Base-by-base conservation (phyloP, 2,113 vertebrate species). In the Apteryx mantelli region DNA sequence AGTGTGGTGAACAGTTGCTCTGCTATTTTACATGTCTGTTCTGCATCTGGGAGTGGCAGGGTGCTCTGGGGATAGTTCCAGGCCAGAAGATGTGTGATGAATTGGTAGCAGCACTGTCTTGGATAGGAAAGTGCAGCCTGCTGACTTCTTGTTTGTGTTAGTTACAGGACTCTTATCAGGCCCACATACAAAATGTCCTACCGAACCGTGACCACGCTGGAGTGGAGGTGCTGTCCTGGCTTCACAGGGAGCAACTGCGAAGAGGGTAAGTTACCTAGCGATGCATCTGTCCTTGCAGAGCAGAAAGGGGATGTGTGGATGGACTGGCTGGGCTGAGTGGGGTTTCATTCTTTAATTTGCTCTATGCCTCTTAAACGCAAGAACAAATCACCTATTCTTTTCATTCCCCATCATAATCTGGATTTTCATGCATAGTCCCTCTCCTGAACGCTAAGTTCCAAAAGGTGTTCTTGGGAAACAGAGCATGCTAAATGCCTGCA, bases 171-270 rank as follows among this genome's bases (percentile, higher is more conserved):
- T 61, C 93, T 99, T 87, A 97, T 99, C 97, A 98, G 99, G 89
- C 99, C 99, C 13, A 98, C 98, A 0, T 99, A 99, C 98, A 99
- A 98, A 95, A 98, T 99, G 75, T 98, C 99, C 63, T 99, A 99
- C 96, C 98, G 99, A 92, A 99, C 99, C 5, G 98, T 99, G 95
- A 99, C 99, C 0, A 98, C 98, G 1, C 98, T 99, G 97, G 99
- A 99, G 97, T 99, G 99, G 99, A 98, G 98, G 65, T 99, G 99
- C 98, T 99, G 99, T 71, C 99, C 99, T 32, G 99, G 99, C 40
- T 99, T 99, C 91, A 98, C 98, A 0, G 99, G 99, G 94, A 98
- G 98, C 89, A 98, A 99, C 97, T 99, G 99, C 79, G 98, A 99
- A 3, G 98, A 99, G 94, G 99, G 99, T 99, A 78, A 98, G 98